These are phyloP conservation scores for Copidosoma floridanum DNA, from an alignment of 1,140 invertebrate genomes.

Conservation along the genomic window DNA sequence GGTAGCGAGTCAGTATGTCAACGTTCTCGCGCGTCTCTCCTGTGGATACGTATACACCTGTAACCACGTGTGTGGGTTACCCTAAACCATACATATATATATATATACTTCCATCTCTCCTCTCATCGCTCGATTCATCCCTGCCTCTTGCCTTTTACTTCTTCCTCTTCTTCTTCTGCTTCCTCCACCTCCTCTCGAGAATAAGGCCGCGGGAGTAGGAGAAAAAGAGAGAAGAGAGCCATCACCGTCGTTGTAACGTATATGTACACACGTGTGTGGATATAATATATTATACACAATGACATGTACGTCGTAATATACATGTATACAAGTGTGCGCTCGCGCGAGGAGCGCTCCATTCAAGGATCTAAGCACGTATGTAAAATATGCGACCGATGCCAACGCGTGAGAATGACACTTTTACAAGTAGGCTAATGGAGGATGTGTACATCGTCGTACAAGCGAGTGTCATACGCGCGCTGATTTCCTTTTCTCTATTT, in stretches of 20 bases:
- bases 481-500: background rate
- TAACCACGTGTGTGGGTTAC: background rate
- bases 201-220: constrained; percentile 50
- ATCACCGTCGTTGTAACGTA: background rate
- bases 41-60: background rate
- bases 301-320: background rate
- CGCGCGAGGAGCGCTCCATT: too few species aligned
- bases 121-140: constrained; percentile 12
- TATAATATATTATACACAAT: too few species aligned
- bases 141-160: background rate
- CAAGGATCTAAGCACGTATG: constrained; percentile 1
- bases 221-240: constrained; percentile 30
- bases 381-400: background rate
- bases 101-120: too few species aligned
- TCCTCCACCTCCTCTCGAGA: constrained; percentile 38
- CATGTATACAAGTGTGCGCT: background rate
- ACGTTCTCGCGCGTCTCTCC: constrained; percentile 48
- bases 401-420: constrained; percentile 9
- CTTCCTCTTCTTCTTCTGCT: background rate
- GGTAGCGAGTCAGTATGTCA: constrained; percentile 58
- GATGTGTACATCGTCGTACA: background rate
- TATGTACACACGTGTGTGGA: too few species aligned
- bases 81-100: too few species aligned
- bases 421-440: constrained; percentile 21
- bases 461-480: background rate